Conservation (phyloP, 1,140 invertebrate species). For the Drosophila lowei region DNA sequence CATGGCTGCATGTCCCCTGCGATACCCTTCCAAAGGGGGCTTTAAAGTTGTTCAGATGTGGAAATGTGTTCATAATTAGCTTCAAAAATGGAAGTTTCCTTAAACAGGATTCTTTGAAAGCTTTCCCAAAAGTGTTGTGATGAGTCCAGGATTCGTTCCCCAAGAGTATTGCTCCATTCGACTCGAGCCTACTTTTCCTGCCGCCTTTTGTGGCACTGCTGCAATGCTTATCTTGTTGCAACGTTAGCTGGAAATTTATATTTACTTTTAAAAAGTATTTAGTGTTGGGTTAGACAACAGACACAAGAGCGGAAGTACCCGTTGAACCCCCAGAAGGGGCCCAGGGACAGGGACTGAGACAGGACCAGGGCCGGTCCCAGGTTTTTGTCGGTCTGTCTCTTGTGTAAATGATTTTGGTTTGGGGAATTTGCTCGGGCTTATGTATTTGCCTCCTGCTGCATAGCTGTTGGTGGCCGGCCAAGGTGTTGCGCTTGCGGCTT, state of each 20-base stretch:
- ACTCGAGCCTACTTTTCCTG: neutral
- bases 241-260: slow-evolving; percentile 46
- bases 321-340: neutral
- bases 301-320: neutral
- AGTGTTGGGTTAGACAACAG: slow-evolving; percentile 40
- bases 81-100: neutral
- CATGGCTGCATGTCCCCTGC: slow-evolving; percentile 10
- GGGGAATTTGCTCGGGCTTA: slow-evolving; percentile 32
- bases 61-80: neutral
- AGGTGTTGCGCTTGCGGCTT: slow-evolving; percentile 43
- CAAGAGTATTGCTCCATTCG: neutral
- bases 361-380: no score
- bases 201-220: slow-evolving; percentile 1
- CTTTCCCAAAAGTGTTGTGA: no score
- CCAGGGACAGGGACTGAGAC: no score
- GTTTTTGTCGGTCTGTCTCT: slow-evolving; percentile 16
- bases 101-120: no score
- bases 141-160: no score
- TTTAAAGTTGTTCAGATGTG: no score
- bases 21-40: neutral
- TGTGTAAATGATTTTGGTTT: slow-evolving; percentile 12
- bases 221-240: slow-evolving; percentile 60
- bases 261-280: slow-evolving; percentile 67
- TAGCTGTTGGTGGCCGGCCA: slow-evolving; percentile 26
- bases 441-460: slow-evolving; percentile 16